phyloP scores from a whole-genome alignment of 1,140 invertebrate genomes.

The Mamestra configurata region DNA sequence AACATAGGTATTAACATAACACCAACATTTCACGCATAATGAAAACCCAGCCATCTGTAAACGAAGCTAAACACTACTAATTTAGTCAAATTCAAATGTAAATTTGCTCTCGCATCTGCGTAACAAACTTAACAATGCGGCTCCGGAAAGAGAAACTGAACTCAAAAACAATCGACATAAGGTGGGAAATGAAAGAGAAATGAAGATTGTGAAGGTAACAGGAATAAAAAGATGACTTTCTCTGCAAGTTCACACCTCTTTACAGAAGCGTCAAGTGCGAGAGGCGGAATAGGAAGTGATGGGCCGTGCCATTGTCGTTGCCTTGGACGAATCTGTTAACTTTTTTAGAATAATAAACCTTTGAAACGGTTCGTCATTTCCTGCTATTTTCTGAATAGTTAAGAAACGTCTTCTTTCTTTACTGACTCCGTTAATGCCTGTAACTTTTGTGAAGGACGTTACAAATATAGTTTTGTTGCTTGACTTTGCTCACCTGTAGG shows the following conservation, averaged over 20 bases:
- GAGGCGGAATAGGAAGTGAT: conserved; percentile 57
- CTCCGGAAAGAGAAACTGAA: not conserved
- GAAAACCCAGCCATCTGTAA: not conserved
- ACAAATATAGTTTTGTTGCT: not conserved
- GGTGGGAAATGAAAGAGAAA: not conserved
- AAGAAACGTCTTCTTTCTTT: not conserved
- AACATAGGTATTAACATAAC: conserved; percentile 18
- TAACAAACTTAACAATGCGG: conserved; percentile 29
- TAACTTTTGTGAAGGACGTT: not conserved
- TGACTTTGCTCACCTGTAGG: not conserved
- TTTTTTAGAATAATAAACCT: conserved; percentile 11
- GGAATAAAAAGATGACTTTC: conserved; percentile 62
- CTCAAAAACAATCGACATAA: not conserved
- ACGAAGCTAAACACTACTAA: conserved; percentile 23
- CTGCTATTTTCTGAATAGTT: not conserved
- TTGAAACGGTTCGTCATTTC: not conserved
- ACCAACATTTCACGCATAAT: conserved; percentile 7
- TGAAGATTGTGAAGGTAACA: conserved; percentile 32
- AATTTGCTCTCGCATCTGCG: conserved; percentile 45
- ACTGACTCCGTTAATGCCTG: not conserved
- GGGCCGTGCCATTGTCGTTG: not conserved
- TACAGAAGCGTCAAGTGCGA: conserved; percentile 49
- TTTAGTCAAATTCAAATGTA: conserved; percentile 34
- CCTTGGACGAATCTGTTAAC: conserved; percentile 12
- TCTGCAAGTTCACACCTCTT: conserved; percentile 68